Base-by-base conservation (phyloP, 1,140 invertebrate species). In the Drosophila gunungcola region DNA sequence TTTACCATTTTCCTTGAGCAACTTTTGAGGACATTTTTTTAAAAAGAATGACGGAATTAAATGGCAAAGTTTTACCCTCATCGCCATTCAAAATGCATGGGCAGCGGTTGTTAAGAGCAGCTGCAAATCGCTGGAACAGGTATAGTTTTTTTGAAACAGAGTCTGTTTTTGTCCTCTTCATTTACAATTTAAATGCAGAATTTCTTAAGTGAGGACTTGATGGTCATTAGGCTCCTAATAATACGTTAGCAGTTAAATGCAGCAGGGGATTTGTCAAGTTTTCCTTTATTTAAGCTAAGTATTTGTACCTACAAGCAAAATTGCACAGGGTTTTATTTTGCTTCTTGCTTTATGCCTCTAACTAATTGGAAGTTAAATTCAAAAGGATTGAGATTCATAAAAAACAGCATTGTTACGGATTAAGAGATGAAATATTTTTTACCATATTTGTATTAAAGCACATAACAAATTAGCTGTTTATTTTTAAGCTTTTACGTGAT, bases 1-100 rank as follows among this genome's bases (percentile, higher is more conserved):
- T 9, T 13, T 32, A 38, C n/a, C 12, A 39, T 54, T 27, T 39
- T 27, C 21, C 41, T 48, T 2, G 4, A 7, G 21, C 3, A 42
- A 57, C 27, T 70, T 57, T 68, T 16, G 32, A 5, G 5, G 6
- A 34, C 12, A 16, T 13, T 25, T 53, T 62, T 34, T 45, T 29
- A 64, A 38, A 38, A 29, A 32, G 41, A 60, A 64, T 36, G 7
- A 39, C 41, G 21, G 61, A 36, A 46, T 45, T 60, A 45, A 64
- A 36, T 62, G 56, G 61, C 56, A 64, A 64, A 64, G 34, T 64
- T 64, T 64, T 21, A 16, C 29, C 3, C 10, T 42, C 54, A 42
- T 25, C 60, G 54, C 60, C 60, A 62, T 62, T 42, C 16, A 60
- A 32, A 62, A 62, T 62, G 60, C 53, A 62, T 41, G 39, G 25